A percentile compares a stretch with the other conserved stretches of the same genome.
Evolutionary conservation across 2,797 vertebrate genomes (phyloP).

Genomic region (Vireo griseus): DNA sequence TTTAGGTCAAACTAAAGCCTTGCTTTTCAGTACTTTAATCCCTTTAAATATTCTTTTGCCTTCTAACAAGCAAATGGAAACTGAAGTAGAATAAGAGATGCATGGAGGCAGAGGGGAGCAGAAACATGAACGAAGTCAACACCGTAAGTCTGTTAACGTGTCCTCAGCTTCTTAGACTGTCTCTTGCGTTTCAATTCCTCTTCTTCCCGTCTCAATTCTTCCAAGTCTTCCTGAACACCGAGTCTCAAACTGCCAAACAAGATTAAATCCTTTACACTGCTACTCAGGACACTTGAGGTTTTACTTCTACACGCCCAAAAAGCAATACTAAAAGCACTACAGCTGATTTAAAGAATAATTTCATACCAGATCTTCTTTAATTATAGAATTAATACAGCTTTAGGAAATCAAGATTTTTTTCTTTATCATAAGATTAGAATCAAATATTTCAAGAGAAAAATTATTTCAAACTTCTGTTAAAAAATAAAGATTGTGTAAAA

Average conservation of each 20-base stretch:
- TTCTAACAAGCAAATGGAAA: constrained; percentile 73
- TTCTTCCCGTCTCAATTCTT: constrained; percentile 86
- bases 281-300: neutral
- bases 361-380: neutral
- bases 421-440: neutral
- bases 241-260: constrained; percentile 80
- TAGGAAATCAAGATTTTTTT: neutral
- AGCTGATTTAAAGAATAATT: neutral
- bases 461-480: neutral
- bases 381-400: neutral
- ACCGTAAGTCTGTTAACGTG: constrained; percentile 52
- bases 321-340: neutral
- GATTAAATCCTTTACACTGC: constrained; percentile 8
- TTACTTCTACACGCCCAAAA: neutral
- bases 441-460: neutral
- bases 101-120: constrained; percentile 47
- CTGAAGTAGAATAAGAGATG: constrained; percentile 52
- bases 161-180: constrained; percentile 74
- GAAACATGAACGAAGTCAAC: constrained; percentile 45
- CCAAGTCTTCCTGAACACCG: constrained; percentile 88
- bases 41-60: constrained; percentile 69
- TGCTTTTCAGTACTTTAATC: constrained; percentile 71
- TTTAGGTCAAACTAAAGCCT: constrained; percentile 66
- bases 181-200: constrained; percentile 79
- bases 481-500: neutral